Evolutionary conservation across 1,140 invertebrate genomes (phyloP), one percentile per base, ranked within the genome.

Genomic region (Psix sp.): DNA sequence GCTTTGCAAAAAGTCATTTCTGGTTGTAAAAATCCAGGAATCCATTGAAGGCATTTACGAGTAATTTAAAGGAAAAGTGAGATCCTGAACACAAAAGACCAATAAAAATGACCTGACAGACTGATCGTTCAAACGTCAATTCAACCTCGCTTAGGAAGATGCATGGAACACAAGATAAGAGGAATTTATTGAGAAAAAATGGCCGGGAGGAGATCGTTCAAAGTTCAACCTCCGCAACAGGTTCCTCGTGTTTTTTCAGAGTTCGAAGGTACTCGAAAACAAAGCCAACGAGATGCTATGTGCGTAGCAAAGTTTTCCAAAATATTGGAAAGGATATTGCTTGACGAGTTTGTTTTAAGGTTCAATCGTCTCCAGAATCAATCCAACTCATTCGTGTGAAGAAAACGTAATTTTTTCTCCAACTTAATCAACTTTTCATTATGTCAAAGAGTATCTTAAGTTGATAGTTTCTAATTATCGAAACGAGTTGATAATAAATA

Each of bases 1-100:
- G 36, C 73, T 86, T 18, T 87, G 85, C 77, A 83, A 82, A 35
- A 80, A 79, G 35, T 86, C 84, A 7, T 86, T 86, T 67, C 76
- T 87, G 42, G 80, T 86, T 36, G 82, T 86, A 9, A 86, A 87
- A 48, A 87, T 87, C 29, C 73, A 81, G 9, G 83, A 85, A 56
- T 82, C 83, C 39, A 78, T 77, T 7, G 82, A 85, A 38, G 81
- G 77, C 18, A 78, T 87, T 26, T 87, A 82, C 76, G 85, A 87
- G 76, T 86, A 82, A 11, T 39, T 6, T 7, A 20, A 20, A 42
- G 13, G 24, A 20, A 15, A 14, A 31, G n/a, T n/a, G 20, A 48
- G 33, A 29, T 20, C 9, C 18, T n/a, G 20, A 14, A 11, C n/a
- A 20, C 1, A 38, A 24, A 11, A 51, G 29, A 20, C 33, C 24